Evolutionary conservation across 2,888 invertebrate genomes (phyloP), one percentile per base, ranked within the genome.

Genomic region (Nematopogon swammerdamellus): DNA sequence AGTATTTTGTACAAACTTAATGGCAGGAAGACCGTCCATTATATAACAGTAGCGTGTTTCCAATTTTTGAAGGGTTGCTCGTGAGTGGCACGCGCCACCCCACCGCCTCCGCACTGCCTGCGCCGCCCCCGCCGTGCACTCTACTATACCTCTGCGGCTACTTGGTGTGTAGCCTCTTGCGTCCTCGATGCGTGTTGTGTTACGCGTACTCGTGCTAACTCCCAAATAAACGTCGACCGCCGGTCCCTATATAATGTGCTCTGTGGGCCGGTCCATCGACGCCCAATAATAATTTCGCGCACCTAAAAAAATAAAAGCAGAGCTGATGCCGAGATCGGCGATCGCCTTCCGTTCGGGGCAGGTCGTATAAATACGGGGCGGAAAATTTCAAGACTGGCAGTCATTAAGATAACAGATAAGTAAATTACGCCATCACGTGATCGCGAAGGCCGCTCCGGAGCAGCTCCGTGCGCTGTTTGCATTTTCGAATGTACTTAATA

Each of bases 341-440:
- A 14, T 36, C 36, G 45, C 45, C 14, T 45, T n/a, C 18, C 4
- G 4, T 44, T 49, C 18, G 16, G 29, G 19, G 44, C 44, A 18
- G 16, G 45, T 18, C 14, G 44, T 62, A 59, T 62, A 65, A 70
- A 70, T 65, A 67, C 59, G 57, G 62, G 59, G 58, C 65, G 69
- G 70, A 70, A 69, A 3, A 61, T 63, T 58, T 53, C 58, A 59
- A 58, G 59, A 56, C 58, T 63, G 64, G 60, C 65, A 63, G 65
- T 65, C 64, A 61, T 64, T 63, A 61, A 64, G 66, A 67, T 67
- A 59, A 51, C 49, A 56, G 68, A 71, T 71, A 69, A 68, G 67
- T 61, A 64, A 67, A 67, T 65, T 64, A 64, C 69, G 65, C 67
- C 67, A 66, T 69, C 63, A 65, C 59, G 62, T 60, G 59, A 62